phyloP scores from a whole-genome alignment of 2,888 invertebrate genomes.

The Drosophila neutralis region DNA sequence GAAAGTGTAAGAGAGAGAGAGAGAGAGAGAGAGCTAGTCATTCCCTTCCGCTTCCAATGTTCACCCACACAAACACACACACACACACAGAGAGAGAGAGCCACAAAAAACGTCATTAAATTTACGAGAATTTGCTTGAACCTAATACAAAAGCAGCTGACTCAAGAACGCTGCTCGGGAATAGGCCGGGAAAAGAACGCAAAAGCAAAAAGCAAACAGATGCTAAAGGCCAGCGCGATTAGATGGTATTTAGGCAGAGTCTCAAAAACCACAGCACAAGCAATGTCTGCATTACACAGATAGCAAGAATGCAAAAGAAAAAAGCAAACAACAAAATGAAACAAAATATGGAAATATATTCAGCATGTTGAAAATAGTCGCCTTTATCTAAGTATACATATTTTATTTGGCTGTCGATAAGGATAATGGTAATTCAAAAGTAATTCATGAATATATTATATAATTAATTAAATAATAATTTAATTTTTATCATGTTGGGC shows the following conservation, averaged over 20 bases:
- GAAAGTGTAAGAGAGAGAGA: constrained; percentile 16
- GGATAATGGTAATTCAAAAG: not conserved
- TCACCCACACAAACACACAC: not conserved
- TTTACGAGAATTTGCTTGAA: constrained; percentile 62
- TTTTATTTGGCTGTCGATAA: constrained; percentile 7
- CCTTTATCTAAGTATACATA: not conserved
- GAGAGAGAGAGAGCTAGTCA: not conserved
- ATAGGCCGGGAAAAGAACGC: constrained; percentile 18
- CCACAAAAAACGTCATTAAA: constrained; percentile 72
- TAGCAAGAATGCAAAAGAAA: not conserved
- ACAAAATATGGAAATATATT: constrained; percentile 6
- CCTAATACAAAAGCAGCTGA: constrained; percentile 49
- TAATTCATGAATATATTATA: not conserved
- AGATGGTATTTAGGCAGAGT: constrained; percentile 12
- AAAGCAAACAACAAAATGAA: not conserved
- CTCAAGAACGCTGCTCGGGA: constrained; percentile 24
- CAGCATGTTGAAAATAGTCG: not conserved
- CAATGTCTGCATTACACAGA: constrained; percentile 14
- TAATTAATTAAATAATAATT: not conserved
- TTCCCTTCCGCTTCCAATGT: not conserved
- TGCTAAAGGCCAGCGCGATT: constrained; percentile 24
- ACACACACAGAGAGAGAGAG: constrained; percentile 1
- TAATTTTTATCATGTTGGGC: not conserved
- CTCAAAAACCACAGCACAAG: constrained; percentile 3
- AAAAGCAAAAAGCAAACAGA: constrained; percentile 26